phyloP scores from a whole-genome alignment of 1,140 invertebrate genomes.

The Phocides pigmalion region DNA sequence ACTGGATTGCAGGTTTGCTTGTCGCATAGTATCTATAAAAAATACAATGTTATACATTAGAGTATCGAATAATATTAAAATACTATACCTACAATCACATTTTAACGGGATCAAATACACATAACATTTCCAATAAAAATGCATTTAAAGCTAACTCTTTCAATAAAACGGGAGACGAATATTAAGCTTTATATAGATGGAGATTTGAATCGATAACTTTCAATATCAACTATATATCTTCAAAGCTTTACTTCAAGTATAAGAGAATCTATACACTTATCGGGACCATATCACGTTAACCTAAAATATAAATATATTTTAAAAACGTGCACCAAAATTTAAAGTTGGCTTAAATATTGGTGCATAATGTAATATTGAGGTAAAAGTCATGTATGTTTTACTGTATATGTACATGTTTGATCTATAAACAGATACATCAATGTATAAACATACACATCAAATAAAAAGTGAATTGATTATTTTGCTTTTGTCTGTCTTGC shows the following conservation, averaged over 20 bases:
- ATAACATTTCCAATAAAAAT: slow-evolving; percentile 42
- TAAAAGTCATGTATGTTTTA: no score
- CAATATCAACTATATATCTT: slow-evolving; percentile 67
- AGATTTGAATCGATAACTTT: slow-evolving; percentile 72
- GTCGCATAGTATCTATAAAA: no score
- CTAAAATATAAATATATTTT: not conserved
- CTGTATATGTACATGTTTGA: no score
- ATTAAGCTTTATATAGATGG: slow-evolving; percentile 50
- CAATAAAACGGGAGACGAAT: slow-evolving; percentile 46
- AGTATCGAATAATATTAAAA: not conserved
- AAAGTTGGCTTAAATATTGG: no score
- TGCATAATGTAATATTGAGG: no score
- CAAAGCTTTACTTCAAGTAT: slow-evolving; percentile 53
- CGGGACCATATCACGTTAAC: not conserved
- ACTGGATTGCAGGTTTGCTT: no score
- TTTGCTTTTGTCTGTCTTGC: no score
- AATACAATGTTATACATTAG: not conserved
- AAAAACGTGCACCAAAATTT: not conserved
- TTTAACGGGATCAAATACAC: slow-evolving; percentile 4
- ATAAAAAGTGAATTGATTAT: no score
- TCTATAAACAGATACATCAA: no score
- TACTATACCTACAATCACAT: not conserved
- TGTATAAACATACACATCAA: no score
- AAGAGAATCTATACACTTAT: slow-evolving; percentile 25
- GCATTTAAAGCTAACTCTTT: slow-evolving; percentile 38